These are phyloP conservation scores for Acrobeloides nanus DNA, from an alignment of 2,888 invertebrate species.

Conservation along the genomic window DNA sequence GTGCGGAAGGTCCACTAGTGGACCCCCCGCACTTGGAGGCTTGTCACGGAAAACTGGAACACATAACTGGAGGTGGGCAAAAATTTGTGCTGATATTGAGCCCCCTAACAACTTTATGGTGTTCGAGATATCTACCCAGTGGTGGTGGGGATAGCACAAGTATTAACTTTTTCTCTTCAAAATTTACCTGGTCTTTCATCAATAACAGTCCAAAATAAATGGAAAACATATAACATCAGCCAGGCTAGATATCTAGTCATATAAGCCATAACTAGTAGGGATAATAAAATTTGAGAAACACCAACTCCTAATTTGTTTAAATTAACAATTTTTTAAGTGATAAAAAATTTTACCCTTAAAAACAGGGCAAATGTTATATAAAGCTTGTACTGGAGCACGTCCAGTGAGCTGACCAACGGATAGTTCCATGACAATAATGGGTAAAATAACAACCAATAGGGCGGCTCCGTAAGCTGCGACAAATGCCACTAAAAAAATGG, in stretches of 20 bases:
- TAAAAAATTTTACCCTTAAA: constrained; percentile 52
- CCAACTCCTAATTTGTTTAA: no score
- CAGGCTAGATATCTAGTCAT: constrained; percentile 44
- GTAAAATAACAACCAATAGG: constrained; percentile 38
- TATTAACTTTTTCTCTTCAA: neutral
- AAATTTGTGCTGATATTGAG: no score
- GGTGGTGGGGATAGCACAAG: no score
- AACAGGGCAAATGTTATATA: constrained; percentile 50
- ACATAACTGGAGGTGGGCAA: no score
- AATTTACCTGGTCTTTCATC: constrained; percentile 29
- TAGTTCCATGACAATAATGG: constrained; percentile 49
- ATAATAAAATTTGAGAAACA: constrained; percentile 40
- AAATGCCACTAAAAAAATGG: constrained; percentile 45
- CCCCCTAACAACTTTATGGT: no score
- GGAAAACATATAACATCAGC: constrained; percentile 42
- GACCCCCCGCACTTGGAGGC: no score
- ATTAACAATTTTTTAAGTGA: no score
- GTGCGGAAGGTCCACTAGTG: no score
- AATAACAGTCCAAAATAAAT: constrained; percentile 41
- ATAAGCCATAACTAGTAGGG: constrained; percentile 34
- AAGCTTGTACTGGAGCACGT: constrained; percentile 48
- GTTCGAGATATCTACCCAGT: no score
- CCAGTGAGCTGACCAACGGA: constrained; percentile 52
- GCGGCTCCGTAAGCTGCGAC: constrained; percentile 46
- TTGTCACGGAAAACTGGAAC: no score